Evolutionary conservation across 1,140 invertebrate species (phyloP).

Genomic region (Harpegnathos saltator): DNA sequence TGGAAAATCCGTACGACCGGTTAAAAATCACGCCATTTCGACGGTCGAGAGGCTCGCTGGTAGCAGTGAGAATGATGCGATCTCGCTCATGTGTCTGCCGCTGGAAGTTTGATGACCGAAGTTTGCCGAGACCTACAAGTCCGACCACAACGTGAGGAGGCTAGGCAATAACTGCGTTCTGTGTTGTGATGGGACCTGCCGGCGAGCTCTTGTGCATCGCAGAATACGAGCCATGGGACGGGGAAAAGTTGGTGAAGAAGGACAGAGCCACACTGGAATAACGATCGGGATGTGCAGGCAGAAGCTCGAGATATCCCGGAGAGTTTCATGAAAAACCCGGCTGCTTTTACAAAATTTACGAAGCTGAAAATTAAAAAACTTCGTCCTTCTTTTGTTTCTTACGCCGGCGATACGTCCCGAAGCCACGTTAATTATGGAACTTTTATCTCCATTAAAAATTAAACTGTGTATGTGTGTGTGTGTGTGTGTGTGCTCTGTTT

Average conservation of each 20-base stretch:
- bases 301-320: too few relatives aligned
- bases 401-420: too few relatives aligned
- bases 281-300: too few relatives aligned
- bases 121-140: conserved; percentile 26
- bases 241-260: background rate
- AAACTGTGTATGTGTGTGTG: too few relatives aligned
- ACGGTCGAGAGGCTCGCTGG: background rate
- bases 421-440: too few relatives aligned
- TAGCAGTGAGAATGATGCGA: background rate
- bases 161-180: conserved; percentile 23
- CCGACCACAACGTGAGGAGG: conserved; percentile 15
- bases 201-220: background rate
- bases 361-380: too few relatives aligned
- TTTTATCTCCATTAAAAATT: too few relatives aligned
- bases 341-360: too few relatives aligned
- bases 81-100: background rate
- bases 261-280: conserved; percentile 12
- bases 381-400: too few relatives aligned
- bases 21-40: conserved; percentile 2
- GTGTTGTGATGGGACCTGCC: conserved; percentile 12
- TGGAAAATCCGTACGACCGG: background rate
- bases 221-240: background rate
- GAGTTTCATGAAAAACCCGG: too few relatives aligned
- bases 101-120: conserved; percentile 14
- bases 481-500: too few relatives aligned